Base-by-base conservation (phyloP, 2,113 vertebrate genomes). In the Sterrhoptilus dennistouni region DNA sequence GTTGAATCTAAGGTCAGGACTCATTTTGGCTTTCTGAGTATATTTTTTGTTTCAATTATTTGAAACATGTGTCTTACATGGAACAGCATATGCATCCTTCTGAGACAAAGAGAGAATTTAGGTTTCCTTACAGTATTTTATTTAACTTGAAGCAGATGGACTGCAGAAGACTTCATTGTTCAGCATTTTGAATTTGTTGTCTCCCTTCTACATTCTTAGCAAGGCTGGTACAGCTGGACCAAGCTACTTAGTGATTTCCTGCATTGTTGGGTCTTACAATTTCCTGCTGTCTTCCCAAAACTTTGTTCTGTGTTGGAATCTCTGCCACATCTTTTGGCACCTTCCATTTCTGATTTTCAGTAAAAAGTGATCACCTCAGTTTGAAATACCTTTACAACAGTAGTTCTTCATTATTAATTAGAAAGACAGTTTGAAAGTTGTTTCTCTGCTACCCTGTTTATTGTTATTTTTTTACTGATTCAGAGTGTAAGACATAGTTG, bases 61-160 rank as follows among this genome's bases (percentile, higher is more conserved):
- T 75, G 42, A 59, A 85, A 53, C 18, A 2, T 33, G 17, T 36
- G 66, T 14, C 9, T 88, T 14, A 23, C 28, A 49, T 19, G 57
- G 21, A 82, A 63, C 12, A 45, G 28, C 2, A 0, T 69, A 18
- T 69, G 5, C 2, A 38, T 85, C 5, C 27, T 61, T 68, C 49
- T 74, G 59, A 85, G 50, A 47, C 38, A 63, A 72, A 20, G 3
- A 0, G 14, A 50, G 33, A 60, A 70, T 56, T 78, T 65, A 50
- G 19, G 29, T 91, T 79, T 71, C 45, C 10, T 35, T 57, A 35
- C 0, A 0, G 14, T 84, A 54, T 84, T 92, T 77, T 59, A 36
- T 72, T 87, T 74, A 49, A 69, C 45, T 90, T 74, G 64, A 74
- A 93, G 59, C 49, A 87, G 59, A 36, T 70, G n/a, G n/a, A 59